These are phyloP conservation scores for Oconnorella tubifera DNA, from an alignment of 2,888 invertebrate species.

Conservation along the genomic window DNA sequence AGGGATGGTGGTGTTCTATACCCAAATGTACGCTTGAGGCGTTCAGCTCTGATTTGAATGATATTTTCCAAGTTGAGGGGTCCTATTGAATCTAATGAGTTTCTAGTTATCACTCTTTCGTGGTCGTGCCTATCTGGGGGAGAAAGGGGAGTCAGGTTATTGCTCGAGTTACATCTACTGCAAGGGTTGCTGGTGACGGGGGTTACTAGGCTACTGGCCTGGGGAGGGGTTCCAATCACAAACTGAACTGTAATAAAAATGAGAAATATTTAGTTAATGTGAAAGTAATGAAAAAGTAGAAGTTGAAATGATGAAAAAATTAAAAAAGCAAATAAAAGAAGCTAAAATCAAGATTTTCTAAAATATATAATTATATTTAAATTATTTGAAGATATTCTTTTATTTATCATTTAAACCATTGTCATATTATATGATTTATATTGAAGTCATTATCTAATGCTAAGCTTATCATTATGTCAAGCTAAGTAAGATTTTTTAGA, in stretches of 20 bases:
- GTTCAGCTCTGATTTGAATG: neutral
- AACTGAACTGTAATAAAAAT: slow-evolving; percentile 3
- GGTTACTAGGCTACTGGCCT: neutral
- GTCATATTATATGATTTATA: neutral
- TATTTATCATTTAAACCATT: neutral
- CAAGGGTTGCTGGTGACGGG: slow-evolving; percentile 1
- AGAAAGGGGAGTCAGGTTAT: neutral
- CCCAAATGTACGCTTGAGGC: neutral
- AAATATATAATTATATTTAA: neutral
- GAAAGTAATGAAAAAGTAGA: neutral
- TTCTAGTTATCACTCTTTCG: neutral
- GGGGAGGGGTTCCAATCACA: slow-evolving; percentile 5
- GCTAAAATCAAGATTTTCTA: neutral
- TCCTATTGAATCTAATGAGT: neutral
- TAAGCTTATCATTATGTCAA: too few relatives aligned
- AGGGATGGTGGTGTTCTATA: neutral
- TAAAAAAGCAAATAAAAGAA: neutral
- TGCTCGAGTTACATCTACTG: neutral
- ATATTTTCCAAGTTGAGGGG: neutral
- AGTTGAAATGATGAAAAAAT: neutral
- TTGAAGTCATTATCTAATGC: too few relatives aligned
- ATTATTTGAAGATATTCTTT: neutral
- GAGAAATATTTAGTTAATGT: neutral
- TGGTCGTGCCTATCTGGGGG: neutral
- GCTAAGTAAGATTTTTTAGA: too few relatives aligned